Evolutionary conservation across 2,113 vertebrate species (phyloP).

Genomic region (Dromas ardeola): DNA sequence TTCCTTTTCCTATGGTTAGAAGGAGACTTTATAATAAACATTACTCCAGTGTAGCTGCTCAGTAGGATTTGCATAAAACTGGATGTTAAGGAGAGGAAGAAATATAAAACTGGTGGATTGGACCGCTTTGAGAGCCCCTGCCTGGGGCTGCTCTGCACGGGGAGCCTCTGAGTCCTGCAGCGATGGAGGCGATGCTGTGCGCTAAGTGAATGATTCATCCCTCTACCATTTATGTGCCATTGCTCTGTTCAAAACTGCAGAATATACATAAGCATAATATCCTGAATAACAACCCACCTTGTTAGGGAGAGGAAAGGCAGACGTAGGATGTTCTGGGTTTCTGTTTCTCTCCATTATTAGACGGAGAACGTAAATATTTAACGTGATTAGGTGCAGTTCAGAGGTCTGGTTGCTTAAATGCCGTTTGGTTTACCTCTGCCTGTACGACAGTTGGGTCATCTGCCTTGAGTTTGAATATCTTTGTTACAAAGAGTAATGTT

Average conservation of each 20-base stretch:
- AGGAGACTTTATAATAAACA: neutral
- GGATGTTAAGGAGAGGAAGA: neutral
- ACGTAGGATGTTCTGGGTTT: neutral
- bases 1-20: neutral
- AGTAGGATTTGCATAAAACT: neutral
- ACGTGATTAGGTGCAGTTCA: fast-evolving
- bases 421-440: neutral
- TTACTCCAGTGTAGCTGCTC: neutral
- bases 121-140: neutral
- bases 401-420: neutral
- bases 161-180: neutral
- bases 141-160: neutral
- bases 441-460: neutral
- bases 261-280: neutral
- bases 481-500: neutral
- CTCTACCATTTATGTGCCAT: neutral
- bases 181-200: neutral
- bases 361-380: neutral
- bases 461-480: neutral
- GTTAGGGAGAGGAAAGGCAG: neutral
- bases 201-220: neutral
- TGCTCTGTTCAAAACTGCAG: neutral
- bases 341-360: neutral
- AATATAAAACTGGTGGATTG: neutral
- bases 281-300: neutral